Evolutionary conservation across 2,797 vertebrate genomes (phyloP).

Genomic region (Halcyon leucocephala): DNA sequence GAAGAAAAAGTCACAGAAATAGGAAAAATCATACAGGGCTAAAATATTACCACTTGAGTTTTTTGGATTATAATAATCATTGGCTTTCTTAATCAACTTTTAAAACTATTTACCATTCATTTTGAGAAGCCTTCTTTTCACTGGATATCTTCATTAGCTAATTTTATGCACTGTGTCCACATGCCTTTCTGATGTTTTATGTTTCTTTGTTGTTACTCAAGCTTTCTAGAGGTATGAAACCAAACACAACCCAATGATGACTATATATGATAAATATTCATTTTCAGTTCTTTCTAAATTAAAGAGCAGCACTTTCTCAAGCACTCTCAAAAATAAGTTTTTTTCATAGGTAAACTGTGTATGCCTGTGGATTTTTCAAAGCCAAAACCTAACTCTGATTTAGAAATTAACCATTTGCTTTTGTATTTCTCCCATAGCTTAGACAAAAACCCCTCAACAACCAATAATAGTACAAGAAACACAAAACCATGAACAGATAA

Average conservation of each 20-base stretch:
- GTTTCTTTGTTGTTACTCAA: not conserved
- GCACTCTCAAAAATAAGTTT: slow-evolving; percentile 14
- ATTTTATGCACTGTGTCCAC: not conserved
- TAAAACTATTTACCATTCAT: not conserved
- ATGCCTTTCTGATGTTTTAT: not conserved
- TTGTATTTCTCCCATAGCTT: not conserved
- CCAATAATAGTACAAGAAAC: not conserved
- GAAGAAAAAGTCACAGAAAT: not conserved
- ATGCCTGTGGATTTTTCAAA: not conserved
- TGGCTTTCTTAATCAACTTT: not conserved
- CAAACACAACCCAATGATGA: not conserved
- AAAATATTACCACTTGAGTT: not conserved
- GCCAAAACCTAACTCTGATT: not conserved
- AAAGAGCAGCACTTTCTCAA: not conserved
- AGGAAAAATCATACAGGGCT: not conserved
- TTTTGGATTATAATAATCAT: not conserved
- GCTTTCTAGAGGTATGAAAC: not conserved
- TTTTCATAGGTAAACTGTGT: not conserved
- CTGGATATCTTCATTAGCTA: not conserved
- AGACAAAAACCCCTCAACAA: not conserved
- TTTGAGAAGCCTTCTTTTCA: not conserved
- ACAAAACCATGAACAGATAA: not conserved
- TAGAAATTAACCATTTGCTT: not conserved
- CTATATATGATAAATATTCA: not conserved
- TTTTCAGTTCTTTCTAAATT: not conserved